Percentiles rank a stretch among this genome's conserved stretches.
phyloP scores from a whole-genome alignment of 2,797 vertebrate genomes.

The Muraenolepis orangiensis region DNA sequence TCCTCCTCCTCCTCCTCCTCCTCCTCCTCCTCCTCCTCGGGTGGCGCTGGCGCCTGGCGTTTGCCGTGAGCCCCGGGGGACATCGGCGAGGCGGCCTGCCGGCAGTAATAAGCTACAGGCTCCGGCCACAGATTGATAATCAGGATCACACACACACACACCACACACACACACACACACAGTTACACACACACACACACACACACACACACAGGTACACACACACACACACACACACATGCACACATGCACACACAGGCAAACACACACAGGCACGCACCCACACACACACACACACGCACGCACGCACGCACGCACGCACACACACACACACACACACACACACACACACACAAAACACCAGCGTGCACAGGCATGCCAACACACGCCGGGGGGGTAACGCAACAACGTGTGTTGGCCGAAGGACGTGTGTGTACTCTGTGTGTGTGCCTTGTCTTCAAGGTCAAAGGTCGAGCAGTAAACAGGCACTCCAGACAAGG shows the following conservation, averaged over 20 bases:
- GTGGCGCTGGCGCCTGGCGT: background rate
- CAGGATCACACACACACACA: constrained; percentile 2
- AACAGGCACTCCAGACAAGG: constrained; percentile 49
- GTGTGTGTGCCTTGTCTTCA: constrained; percentile 48
- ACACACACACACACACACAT: constrained; percentile 10
- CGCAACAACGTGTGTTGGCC: too few species aligned
- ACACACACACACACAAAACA: background rate
- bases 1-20: constrained; percentile 34
- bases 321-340: too few species aligned
- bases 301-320: too few species aligned
- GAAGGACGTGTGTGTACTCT: too few species aligned
- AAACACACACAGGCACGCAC: constrained; percentile 11
- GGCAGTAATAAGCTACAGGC: constrained; percentile 21
- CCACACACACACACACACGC: background rate
- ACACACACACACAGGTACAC: constrained; percentile 12
- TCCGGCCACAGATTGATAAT: constrained; percentile 22
- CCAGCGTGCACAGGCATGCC: too few species aligned
- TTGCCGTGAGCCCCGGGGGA: background rate
- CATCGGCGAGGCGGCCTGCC: background rate
- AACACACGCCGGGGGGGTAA: too few species aligned
- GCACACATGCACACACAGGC: constrained; percentile 6
- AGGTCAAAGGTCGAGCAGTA: constrained; percentile 56
- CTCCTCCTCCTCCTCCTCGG: constrained; percentile 35
- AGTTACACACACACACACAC: constrained; percentile 11
- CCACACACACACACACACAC: background rate